These are phyloP conservation scores for Pseudeuparius sepicola DNA, from an alignment of 2,888 invertebrate genomes.

Conservation along the genomic window DNA sequence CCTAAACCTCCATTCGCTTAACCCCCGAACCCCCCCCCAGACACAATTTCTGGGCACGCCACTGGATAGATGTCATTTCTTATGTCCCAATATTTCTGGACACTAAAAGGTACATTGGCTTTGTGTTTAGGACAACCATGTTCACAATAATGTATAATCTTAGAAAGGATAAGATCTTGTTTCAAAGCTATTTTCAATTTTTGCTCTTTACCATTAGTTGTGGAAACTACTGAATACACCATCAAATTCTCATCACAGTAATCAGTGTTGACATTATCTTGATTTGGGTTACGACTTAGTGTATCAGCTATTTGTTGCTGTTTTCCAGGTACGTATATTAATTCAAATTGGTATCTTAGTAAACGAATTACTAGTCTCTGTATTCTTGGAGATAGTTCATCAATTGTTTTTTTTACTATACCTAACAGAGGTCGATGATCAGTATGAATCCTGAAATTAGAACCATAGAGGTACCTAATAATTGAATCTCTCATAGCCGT, in stretches of 20 bases:
- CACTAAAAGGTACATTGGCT: neutral
- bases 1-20: no score
- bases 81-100: slow-evolving; percentile 12
- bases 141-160: slow-evolving; percentile 8
- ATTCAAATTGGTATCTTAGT: slow-evolving; percentile 5
- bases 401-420: slow-evolving; percentile 10
- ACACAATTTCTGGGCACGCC: no score
- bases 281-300: slow-evolving; percentile 13
- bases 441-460: slow-evolving; percentile 5
- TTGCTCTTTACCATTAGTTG: slow-evolving; percentile 11
- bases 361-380: slow-evolving; percentile 6
- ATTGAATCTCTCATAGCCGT: no score
- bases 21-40: no score
- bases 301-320: slow-evolving; percentile 6
- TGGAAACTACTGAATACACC: slow-evolving; percentile 13
- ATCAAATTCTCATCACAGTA: slow-evolving; percentile 14
- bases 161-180: slow-evolving; percentile 5
- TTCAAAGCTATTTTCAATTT: slow-evolving; percentile 6
- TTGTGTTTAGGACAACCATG: slow-evolving; percentile 14
- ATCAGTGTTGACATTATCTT: slow-evolving; percentile 10
- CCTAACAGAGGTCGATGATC: slow-evolving; percentile 10
- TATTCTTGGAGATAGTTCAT: slow-evolving; percentile 8
- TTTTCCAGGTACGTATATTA: slow-evolving; percentile 8
- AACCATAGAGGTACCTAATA: no score
- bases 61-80: slow-evolving; percentile 11